phyloP scores from a whole-genome alignment of 2,113 vertebrate species.

The Mus pahari region DNA sequence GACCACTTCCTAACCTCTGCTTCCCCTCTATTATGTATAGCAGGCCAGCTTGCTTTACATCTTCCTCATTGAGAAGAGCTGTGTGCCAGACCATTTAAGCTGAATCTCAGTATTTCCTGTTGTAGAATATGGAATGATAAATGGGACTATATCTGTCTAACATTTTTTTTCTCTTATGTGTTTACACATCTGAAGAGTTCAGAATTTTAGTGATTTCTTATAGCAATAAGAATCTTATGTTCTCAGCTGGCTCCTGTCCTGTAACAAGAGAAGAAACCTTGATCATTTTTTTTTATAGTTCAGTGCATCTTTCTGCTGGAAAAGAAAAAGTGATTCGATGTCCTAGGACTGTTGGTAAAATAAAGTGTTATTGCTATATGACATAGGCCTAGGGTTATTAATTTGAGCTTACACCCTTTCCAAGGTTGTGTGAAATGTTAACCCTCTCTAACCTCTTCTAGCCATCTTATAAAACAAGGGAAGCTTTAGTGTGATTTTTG shows the following conservation, averaged over 20 bases:
- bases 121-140: slow-evolving; percentile 37
- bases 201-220: background rate
- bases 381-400: slow-evolving; percentile 12
- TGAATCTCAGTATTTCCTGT: slow-evolving; percentile 12
- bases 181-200: slow-evolving; percentile 42
- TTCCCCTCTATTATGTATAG: background rate
- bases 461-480: background rate
- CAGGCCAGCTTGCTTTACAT: background rate
- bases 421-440: background rate
- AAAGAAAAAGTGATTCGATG: background rate
- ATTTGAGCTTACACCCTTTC: slow-evolving; percentile 34
- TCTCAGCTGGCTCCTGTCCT: slow-evolving; percentile 27
- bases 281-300: slow-evolving; percentile 8
- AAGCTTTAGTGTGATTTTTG: slow-evolving; percentile 22
- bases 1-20: background rate
- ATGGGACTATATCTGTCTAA: background rate
- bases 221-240: background rate
- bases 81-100: slow-evolving; percentile 11
- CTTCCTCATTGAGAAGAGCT: slow-evolving; percentile 10
- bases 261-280: slow-evolving; percentile 22
- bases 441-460: slow-evolving; percentile 13
- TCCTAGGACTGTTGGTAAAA: slow-evolving; percentile 26
- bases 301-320: background rate
- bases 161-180: background rate
- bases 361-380: background rate